phyloP scores from a whole-genome alignment of 2,888 invertebrate species.

The Dryomyza anilis region DNA sequence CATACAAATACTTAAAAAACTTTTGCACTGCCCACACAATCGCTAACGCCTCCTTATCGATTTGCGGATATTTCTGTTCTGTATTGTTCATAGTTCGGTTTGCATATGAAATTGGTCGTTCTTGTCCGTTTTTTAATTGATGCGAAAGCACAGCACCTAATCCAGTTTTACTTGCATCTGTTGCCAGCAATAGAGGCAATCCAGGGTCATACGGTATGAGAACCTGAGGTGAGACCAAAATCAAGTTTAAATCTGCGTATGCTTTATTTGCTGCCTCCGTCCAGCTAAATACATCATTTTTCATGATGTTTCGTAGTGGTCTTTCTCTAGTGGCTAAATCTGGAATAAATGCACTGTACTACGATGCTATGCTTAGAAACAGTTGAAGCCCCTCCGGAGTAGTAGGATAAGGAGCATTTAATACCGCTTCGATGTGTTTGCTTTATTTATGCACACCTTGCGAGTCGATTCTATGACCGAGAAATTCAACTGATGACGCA shows the following conservation, averaged over 20 bases:
- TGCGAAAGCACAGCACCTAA: constrained; percentile 26
- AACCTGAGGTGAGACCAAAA: background rate
- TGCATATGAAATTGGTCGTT: constrained; percentile 23
- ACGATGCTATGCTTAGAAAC: constrained; percentile 15
- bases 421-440: constrained; percentile 20
- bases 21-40: constrained; percentile 28
- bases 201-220: constrained; percentile 25
- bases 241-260: background rate
- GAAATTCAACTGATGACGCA: constrained; percentile 21
- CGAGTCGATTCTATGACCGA: constrained; percentile 27
- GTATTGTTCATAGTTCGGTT: constrained; percentile 29
- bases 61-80: constrained; percentile 28
- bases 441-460: constrained; percentile 23
- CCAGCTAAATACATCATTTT: constrained; percentile 5
- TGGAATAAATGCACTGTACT: constrained; percentile 10
- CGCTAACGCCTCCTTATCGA: constrained; percentile 31
- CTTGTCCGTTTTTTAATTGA: constrained; percentile 11
- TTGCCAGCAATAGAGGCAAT: constrained; percentile 21
- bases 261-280: constrained; percentile 2
- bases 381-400: constrained; percentile 26
- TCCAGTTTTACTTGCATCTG: constrained; percentile 27
- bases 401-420: constrained; percentile 11
- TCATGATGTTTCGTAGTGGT: constrained; percentile 11
- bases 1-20: constrained; percentile 26
- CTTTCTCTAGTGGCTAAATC: constrained; percentile 6